Conservation (phyloP, 2,888 invertebrate species). For the Thera britannica region DNA sequence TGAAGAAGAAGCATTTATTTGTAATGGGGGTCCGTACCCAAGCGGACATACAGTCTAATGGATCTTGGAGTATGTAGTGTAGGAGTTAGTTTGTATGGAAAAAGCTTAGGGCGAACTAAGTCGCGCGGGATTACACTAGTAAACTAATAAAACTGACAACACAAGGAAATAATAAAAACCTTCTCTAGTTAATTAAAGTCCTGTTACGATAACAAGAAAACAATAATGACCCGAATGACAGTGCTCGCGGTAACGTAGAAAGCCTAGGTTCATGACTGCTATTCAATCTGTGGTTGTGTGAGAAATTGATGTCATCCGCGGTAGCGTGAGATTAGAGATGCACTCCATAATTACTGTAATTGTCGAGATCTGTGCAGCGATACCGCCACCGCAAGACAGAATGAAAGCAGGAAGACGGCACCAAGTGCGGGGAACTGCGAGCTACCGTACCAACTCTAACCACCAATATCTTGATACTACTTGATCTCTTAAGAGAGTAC, state of each 20-base stretch:
- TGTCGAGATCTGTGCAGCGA: conserved; percentile 33
- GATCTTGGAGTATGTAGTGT: too few species aligned
- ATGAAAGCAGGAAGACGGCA: conserved; percentile 28
- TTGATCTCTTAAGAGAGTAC: too few species aligned
- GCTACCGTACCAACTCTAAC: not conserved
- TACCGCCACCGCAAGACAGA: conserved; percentile 24
- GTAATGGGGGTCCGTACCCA: too few species aligned
- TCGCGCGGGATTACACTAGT: too few species aligned
- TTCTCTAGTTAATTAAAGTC: conserved; percentile 4
- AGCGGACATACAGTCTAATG: too few species aligned
- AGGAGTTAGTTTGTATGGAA: too few species aligned
- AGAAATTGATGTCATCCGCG: conserved; percentile 38
- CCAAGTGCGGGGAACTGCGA: conserved; percentile 1
- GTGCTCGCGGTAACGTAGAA: conserved; percentile 37
- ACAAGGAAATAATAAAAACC: too few species aligned
- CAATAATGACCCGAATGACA: conserved; percentile 37
- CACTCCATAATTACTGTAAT: conserved; percentile 33
- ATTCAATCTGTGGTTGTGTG: conserved; percentile 30
- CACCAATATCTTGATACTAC: too few species aligned
- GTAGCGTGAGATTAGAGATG: conserved; percentile 33
- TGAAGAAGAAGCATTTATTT: too few species aligned
- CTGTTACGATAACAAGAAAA: conserved; percentile 17
- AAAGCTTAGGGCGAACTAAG: too few species aligned
- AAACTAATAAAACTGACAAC: too few species aligned
- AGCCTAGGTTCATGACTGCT: conserved; percentile 31